Evolutionary conservation across 2,888 invertebrate species (phyloP).

Genomic region (Campaea margaritaria): DNA sequence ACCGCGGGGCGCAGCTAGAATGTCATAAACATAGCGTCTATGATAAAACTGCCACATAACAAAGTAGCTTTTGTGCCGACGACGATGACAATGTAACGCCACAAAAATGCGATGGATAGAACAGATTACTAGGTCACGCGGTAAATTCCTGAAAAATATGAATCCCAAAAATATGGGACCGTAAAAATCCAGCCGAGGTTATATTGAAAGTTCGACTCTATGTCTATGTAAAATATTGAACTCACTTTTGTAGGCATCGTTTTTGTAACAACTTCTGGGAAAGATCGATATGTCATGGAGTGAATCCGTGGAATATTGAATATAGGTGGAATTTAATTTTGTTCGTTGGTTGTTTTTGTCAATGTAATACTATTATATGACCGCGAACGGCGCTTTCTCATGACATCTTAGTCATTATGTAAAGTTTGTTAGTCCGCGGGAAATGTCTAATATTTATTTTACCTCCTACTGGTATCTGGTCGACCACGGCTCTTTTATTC

Average conservation of each 20-base stretch:
- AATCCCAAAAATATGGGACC: constrained; percentile 18
- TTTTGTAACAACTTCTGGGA: constrained; percentile 5
- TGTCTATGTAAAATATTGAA: constrained; percentile 13
- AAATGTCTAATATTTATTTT: too few relatives aligned
- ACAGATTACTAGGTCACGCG: constrained; percentile 18
- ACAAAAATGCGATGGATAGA: constrained; percentile 20
- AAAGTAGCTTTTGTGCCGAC: constrained; percentile 1
- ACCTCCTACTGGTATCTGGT: too few relatives aligned
- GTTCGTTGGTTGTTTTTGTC: neutral
- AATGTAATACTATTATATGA: too few relatives aligned
- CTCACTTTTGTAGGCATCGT: neutral
- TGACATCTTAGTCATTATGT: too few relatives aligned
- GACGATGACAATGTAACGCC: constrained; percentile 4
- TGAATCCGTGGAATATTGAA: constrained; percentile 3
- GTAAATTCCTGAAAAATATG: constrained; percentile 28
- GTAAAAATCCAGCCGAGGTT: constrained; percentile 16
- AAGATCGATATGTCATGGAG: constrained; percentile 9
- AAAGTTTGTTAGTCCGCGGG: too few relatives aligned
- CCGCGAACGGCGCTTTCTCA: too few relatives aligned
- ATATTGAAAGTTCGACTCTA: constrained; percentile 14
- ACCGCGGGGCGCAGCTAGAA: too few relatives aligned
- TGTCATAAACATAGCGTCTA: too few relatives aligned
- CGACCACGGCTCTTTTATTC: too few relatives aligned
- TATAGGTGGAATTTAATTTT: neutral
- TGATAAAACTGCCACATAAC: constrained; percentile 3